Base-by-base conservation (phyloP, 2,888 invertebrate genomes). In the Unio pictorum region DNA sequence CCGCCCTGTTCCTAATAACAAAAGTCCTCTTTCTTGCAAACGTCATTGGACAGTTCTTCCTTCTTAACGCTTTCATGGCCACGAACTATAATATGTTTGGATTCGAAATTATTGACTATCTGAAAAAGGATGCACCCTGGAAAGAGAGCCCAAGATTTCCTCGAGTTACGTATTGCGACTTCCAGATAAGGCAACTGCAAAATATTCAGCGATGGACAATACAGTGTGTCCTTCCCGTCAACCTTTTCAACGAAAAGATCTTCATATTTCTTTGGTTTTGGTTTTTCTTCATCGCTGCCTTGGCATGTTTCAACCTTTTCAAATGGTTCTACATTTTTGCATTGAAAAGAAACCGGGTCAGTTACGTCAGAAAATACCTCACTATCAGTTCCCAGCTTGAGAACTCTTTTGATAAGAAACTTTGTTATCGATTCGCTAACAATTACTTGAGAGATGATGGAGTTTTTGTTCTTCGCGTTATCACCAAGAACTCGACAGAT, bases 31-130 rank as follows among this genome's bases (percentile, higher is more conserved):
- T 86, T 69, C 80, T 85, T 18, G 74, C 72, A 60, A 89, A 89
- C 73, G 82, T 87, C 30, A 82, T 89, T 66, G 81, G 84, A 34
- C 89, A 89, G 76, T 84, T 89, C 64, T 87, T 84, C 74, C 73
- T 87, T 15, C 79, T 87, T 55, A 87, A 87, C 70, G 81, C 82
- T 17, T 87, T 87, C 71, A 77, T 87, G 73, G 80, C 86, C 17
- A 86, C 83, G 56, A 81, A 84, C 28, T 87, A 83, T 69, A 81
- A 80, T 65, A 64, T 86, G 15, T 86, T 82, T 68, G 87, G 87
- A 7, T 81, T 86, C 58, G 86, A 87, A 72, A 83, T 87, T n/a
- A 57, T 86, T 20, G 74, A 72, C 7, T 75, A 81, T 55, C 68
- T 85, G 64, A 64, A 75, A 26, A 71, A 73, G 55, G 75, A 76